Evolutionary conservation across 2,797 vertebrate genomes (phyloP).

Genomic region (Pantherophis vulpinus): DNA sequence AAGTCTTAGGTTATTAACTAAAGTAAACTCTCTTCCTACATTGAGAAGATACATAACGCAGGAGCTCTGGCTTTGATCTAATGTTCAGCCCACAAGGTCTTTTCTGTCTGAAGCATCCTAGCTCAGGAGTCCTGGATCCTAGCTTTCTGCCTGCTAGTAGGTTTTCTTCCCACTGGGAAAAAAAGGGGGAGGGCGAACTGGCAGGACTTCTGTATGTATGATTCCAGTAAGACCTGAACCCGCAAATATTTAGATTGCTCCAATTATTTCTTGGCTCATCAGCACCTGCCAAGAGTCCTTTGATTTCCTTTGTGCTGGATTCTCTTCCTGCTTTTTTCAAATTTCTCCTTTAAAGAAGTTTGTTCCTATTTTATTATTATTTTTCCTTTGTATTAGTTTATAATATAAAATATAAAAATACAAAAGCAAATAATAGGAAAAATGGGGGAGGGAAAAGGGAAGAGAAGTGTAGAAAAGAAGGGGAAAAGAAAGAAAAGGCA

Average conservation of each 20-base stretch:
- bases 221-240: background rate
- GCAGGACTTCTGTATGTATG: background rate
- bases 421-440: too few species aligned
- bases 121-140: background rate
- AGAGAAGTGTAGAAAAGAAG: too few species aligned
- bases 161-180: background rate
- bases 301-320: background rate
- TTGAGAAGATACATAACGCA: background rate
- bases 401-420: too few species aligned
- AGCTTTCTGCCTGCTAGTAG: background rate
- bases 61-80: background rate
- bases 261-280: background rate
- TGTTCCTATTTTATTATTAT: background rate
- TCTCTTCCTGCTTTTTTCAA: background rate
- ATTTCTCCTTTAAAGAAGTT: background rate
- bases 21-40: background rate
- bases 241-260: background rate
- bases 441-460: too few species aligned
- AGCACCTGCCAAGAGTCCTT: background rate
- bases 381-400: background rate
- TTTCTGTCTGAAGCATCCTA: background rate
- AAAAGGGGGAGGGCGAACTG: background rate
- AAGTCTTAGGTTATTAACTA: background rate
- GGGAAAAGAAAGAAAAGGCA: too few species aligned
- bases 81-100: background rate